Evolutionary conservation across 2,888 invertebrate genomes (phyloP), one percentile per base, ranked within the genome.

Genomic region (Lithophane ornitopus): DNA sequence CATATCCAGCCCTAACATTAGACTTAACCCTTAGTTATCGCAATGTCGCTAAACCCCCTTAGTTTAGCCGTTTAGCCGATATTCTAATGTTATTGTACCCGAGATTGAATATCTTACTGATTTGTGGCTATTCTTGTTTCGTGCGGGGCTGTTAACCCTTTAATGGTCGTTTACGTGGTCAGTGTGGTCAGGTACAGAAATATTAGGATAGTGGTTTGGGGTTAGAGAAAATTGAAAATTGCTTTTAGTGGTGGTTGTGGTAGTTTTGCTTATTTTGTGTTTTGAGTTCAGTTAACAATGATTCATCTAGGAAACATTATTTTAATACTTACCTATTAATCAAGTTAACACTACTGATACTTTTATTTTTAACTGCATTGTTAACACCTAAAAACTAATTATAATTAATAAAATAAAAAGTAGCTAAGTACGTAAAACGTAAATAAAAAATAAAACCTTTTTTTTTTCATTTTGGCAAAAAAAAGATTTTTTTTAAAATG

Each of bases 81-180:
- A 95, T 94, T 94, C 94, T 94, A 95, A 96, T 95, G 94, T 94
- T 94, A 94, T 93, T 94, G 94, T 93, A 91, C 73, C 92, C 87
- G 90, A 95, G 96, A 96, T 96, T 95, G 95, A 95, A 95, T 95
- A 95, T 95, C 95, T 94, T 89, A 85, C 88, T 96, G 95, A 96
- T 96, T 96, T 95, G 95, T 95, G 92, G 86, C 89, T 89, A 91
- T 92, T 92, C 94, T 95, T 94, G 94, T 91, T 92, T 85, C 85
- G 82, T 83, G 89, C 87, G 86, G 77, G 78, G 84, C 84, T 81
- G 81, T 81, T 85, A 85, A 88, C 84, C 89, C 87, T 84, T 78
- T 77, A 75, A 82, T 88, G 78, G 74, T 68, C 79, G 83, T 78
- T 87, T 81, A 81, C 78, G 73, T 79, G 82, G 83, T 84, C 83